phyloP scores from a whole-genome alignment of 1,140 invertebrate genomes.

The Eumeta japonica region DNA sequence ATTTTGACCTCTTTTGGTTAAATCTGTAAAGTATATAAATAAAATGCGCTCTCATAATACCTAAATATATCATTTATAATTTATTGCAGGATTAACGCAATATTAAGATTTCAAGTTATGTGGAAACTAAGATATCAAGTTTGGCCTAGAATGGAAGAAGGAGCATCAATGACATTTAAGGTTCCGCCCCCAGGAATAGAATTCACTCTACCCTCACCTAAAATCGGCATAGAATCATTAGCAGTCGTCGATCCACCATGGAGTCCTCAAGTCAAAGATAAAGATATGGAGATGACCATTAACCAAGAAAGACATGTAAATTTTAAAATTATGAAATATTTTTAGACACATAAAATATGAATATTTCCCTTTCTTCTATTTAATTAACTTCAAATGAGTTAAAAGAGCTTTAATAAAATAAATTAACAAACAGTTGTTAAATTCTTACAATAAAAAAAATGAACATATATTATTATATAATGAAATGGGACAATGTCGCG shows the following conservation, averaged over 20 bases:
- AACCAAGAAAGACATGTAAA: constrained; percentile 96
- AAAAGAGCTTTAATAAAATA: neutral
- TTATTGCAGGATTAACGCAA: constrained; percentile 51
- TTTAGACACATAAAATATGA: no score
- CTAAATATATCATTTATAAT: no score
- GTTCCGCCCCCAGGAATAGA: constrained; percentile 98
- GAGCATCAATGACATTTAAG: constrained; percentile 92
- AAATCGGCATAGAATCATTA: constrained; percentile 92
- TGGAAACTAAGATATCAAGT: constrained; percentile 98
- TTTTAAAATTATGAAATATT: constrained; percentile 12
- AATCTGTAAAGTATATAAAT: no score
- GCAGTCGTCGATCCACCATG: constrained; percentile 97
- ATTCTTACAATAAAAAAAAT: no score
- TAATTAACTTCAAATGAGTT: neutral
- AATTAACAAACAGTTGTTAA: neutral
- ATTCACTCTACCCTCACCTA: constrained; percentile 97
- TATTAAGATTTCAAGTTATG: constrained; percentile 82
- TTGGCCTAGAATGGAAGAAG: constrained; percentile 98
- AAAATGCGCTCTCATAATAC: no score
- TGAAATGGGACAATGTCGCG: no score
- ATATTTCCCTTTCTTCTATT: neutral
- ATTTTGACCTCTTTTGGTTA: no score
- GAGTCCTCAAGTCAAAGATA: constrained; percentile 96
- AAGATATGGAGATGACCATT: constrained; percentile 98
- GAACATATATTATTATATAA: no score